These are phyloP conservation scores for Pseudoips prasinana DNA, from an alignment of 2,888 invertebrate genomes.

Conservation along the genomic window DNA sequence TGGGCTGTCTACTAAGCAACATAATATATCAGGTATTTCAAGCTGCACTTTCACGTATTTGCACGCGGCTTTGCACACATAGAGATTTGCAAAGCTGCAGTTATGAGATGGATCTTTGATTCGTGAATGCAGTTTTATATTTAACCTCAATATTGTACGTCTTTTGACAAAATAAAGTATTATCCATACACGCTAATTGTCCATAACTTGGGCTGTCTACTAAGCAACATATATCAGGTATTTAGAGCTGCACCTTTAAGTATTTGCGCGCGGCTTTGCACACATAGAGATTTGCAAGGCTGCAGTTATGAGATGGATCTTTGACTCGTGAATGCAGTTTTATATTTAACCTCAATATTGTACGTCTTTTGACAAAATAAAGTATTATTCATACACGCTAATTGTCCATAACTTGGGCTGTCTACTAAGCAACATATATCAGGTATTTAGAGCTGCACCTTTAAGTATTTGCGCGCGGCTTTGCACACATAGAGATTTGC, in stretches of 20 bases:
- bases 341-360: too few species aligned
- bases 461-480: constrained; percentile 42
- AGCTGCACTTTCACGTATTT: constrained; percentile 40
- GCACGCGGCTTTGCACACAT: constrained; percentile 38
- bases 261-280: constrained; percentile 42
- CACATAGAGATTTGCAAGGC: constrained; percentile 12
- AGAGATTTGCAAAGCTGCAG: constrained; percentile 3
- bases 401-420: constrained; percentile 1
- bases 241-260: constrained; percentile 38
- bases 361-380: too few species aligned
- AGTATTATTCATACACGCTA: constrained; percentile 6
- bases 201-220: too few species aligned
- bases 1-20: too few species aligned
- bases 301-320: constrained; percentile 29
- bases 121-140: too few species aligned
- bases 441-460: constrained; percentile 36
- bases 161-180: too few species aligned
- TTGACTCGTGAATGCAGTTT: too few species aligned
- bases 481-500: constrained; percentile 25
- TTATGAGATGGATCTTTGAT: constrained; percentile 34
- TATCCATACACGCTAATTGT: too few species aligned
- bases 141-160: too few species aligned
- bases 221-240: too few species aligned
- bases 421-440: constrained; percentile 31
- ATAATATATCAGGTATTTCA: constrained; percentile 38